Base-by-base conservation (phyloP, 2,888 invertebrate species). In the Chouioia cunea region DNA sequence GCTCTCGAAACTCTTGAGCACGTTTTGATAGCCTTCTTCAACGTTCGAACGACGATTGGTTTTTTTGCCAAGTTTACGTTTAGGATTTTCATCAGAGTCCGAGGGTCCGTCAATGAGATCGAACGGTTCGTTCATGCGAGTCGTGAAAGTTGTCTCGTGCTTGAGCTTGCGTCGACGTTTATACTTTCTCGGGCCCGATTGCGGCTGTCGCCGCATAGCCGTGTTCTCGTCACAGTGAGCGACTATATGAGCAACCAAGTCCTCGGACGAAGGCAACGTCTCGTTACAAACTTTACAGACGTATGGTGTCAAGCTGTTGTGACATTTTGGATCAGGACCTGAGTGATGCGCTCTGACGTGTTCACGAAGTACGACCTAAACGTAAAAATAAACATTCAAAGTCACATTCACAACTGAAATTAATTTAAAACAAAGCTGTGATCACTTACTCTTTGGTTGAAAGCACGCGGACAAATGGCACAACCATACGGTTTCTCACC, bases 311-410 rank as follows among this genome's bases (percentile, higher is more conserved):
- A 90, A 85, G 53, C 90, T 90, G 16, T 90, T 91, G 56, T 89
- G 88, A 63, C 81, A 84, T 74, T 92, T 90, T 0, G 91, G 89
- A 86, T 94, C 94, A 14, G 93, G 90, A 10, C 93, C 93, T 0
- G 94, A 94, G 86, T 95, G 95, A 85, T 95, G 95, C 14, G 93
- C 93, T 65, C 95, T 89, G 57, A 95, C 94, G 80, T 95, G 95
- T 79, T 95, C 95, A 1, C 95, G 88, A 44, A 95, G 86, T 36
- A 95, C 95, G 0, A 95, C 94, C 87, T 87, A 65, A 2, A 72
- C 63, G 18, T 47, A n/a, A 70, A 56, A 70, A 44, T 20, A 36
- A 64, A 47, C 46, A 50, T 20, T 44, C 46, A 27, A 62, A 47
- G 60, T 58, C 27, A 65, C 59, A 52, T 18, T 8, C 22, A 20